Conservation (phyloP, 2,113 vertebrate species). For the Semnornis frantzii region DNA sequence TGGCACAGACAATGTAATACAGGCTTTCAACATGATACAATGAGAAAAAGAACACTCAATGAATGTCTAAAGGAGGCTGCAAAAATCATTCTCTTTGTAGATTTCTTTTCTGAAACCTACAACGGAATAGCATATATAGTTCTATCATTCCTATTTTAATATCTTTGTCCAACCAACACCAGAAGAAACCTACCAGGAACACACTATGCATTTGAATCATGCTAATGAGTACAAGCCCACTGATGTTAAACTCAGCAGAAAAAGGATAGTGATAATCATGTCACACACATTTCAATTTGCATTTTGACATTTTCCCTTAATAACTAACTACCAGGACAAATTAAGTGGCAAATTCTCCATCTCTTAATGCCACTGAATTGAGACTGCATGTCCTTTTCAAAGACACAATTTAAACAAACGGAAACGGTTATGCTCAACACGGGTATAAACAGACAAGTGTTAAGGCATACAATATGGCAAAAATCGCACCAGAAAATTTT, state of each 20-base stretch:
- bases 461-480: background rate
- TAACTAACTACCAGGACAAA: background rate
- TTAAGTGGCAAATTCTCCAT: background rate
- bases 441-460: background rate
- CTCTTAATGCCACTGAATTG: background rate
- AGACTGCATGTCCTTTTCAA: background rate
- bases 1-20: background rate
- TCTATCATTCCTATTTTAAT: background rate
- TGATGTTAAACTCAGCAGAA: background rate
- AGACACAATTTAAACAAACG: background rate
- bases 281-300: background rate
- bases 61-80: background rate
- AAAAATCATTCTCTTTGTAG: background rate
- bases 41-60: background rate
- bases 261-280: background rate
- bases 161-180: background rate
- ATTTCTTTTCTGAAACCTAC: background rate
- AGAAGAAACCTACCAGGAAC: background rate
- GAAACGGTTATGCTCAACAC: background rate
- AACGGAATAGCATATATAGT: accelerated
- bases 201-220: background rate
- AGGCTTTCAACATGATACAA: background rate
- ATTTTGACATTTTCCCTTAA: background rate
- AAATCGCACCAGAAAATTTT: background rate
- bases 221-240: background rate